Conservation (phyloP, 2,797 vertebrate genomes). For the Gymnoscopelus microlampas region DNA sequence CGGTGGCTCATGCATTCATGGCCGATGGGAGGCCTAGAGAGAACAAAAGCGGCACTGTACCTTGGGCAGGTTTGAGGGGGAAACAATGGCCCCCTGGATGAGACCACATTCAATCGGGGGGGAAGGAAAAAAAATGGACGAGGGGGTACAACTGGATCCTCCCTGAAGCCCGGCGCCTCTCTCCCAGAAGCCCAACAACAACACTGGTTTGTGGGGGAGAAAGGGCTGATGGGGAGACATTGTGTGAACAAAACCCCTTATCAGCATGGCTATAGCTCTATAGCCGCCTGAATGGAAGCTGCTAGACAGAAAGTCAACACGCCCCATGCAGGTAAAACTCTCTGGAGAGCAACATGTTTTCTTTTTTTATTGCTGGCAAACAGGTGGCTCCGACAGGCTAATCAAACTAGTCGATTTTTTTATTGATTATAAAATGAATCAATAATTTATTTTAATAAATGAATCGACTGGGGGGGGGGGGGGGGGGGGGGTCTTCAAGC, state of each 20-base stretch:
- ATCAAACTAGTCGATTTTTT: too few relatives aligned
- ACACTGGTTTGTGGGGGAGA: slow-evolving; percentile 64
- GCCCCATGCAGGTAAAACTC: too few relatives aligned
- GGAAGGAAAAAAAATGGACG: slow-evolving; percentile 76
- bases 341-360: too few relatives aligned
- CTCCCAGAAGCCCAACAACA: slow-evolving; percentile 83
- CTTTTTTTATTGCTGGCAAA: too few relatives aligned
- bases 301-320: too few relatives aligned
- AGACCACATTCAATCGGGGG: slow-evolving; percentile 87
- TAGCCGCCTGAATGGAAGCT: background rate
- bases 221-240: slow-evolving; percentile 73
- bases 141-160: slow-evolving; percentile 78
- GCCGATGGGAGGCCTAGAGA: slow-evolving; percentile 69
- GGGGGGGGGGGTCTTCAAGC: too few relatives aligned
- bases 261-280: background rate
- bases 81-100: slow-evolving; percentile 88
- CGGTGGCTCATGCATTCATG: slow-evolving; percentile 75
- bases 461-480: too few relatives aligned
- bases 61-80: slow-evolving; percentile 76
- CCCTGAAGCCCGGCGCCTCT: slow-evolving; percentile 75
- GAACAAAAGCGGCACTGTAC: slow-evolving; percentile 95
- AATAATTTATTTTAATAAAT: too few relatives aligned
- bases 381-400: too few relatives aligned
- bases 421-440: too few relatives aligned
- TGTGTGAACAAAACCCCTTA: slow-evolving; percentile 32